phyloP scores from a whole-genome alignment of 1,140 invertebrate species.

The Laupala kohalensis region DNA sequence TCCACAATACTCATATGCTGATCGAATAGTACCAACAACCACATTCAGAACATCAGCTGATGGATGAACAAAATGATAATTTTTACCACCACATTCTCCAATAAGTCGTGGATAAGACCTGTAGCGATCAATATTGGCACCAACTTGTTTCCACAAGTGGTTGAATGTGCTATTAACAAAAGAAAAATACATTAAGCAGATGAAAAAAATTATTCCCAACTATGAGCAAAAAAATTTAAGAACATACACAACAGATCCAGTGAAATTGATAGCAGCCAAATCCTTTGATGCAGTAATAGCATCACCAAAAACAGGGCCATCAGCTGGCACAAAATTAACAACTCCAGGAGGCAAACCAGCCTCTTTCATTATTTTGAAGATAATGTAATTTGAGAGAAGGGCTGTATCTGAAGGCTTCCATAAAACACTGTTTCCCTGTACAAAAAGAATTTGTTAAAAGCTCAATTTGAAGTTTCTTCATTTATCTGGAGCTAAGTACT shows the following conservation, averaged over 20 bases:
- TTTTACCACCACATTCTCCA: conserved; percentile 97
- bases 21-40: conserved; percentile 69
- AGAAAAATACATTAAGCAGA: conserved; percentile 21
- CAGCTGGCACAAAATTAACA: conserved; percentile 92
- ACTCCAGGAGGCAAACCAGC: conserved; percentile 90
- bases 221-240: background rate
- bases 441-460: too few relatives aligned
- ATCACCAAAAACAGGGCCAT: conserved; percentile 90
- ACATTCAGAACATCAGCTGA: conserved; percentile 77
- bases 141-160: conserved; percentile 84
- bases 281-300: conserved; percentile 72
- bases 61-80: conserved; percentile 94
- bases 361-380: conserved; percentile 85
- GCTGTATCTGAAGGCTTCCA: conserved; percentile 99
- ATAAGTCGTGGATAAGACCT: conserved; percentile 86
- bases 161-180: conserved; percentile 94
- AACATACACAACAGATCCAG: conserved; percentile 79
- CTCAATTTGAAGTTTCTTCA: too few relatives aligned
- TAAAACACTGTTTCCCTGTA: conserved; percentile 80
- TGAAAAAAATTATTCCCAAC: background rate
- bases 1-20: conserved; percentile 91
- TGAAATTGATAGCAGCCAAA: conserved; percentile 94
- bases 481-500: too few relatives aligned
- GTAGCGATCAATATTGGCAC: conserved; percentile 75
- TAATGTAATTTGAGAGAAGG: conserved; percentile 87